Evolutionary conservation across 2,888 invertebrate species (phyloP), one percentile per base, ranked within the genome.

Genomic region (Drosophila conformis): DNA sequence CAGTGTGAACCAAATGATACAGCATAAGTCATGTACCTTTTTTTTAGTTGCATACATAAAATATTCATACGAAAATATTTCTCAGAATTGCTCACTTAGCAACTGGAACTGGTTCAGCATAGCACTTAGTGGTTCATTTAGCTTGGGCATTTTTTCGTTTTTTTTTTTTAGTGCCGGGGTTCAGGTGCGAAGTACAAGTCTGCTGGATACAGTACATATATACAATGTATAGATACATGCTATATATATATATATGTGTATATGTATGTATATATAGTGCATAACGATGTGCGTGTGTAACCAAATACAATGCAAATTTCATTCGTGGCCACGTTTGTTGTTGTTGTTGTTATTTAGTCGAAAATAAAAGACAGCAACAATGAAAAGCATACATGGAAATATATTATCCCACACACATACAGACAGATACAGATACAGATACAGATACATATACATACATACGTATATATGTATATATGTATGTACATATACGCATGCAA

Each of bases 281-380:
- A 40, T 15, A 27, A 48, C 29, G 85, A 66, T 88, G 69, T 85
- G 85, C 90, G 90, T 85, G 90, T 80, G 90, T 90, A 85, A 85
- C 90, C 80, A 88, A 88, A 85, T 85, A 90, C 90, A 85, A 85
- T 90, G 85, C 85, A 90, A 85, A 85, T 85, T 85, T 88, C 52
- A 58, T 80, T 70, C 42, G 51, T 51, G 61, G 51, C 35, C 53
- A 65, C 21, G 52, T 66, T 46, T 63, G 29, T 61, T 69, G 48
- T 63, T 60, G 68, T 69, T 68, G 27, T 25, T 25, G 25, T 67
- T 87, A n/a, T 42, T 59, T 69, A 75, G 75, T 75, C 79, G 38
- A 77, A 88, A 88, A 89, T 21, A 53, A 53, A 67, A 57, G 15
- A 59, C 62, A 68, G 61, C 64, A 69, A 58, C 54, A 65, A 51